These are phyloP conservation scores for Hoplodrina blanda DNA, from an alignment of 2,888 invertebrate species.

Conservation along the genomic window DNA sequence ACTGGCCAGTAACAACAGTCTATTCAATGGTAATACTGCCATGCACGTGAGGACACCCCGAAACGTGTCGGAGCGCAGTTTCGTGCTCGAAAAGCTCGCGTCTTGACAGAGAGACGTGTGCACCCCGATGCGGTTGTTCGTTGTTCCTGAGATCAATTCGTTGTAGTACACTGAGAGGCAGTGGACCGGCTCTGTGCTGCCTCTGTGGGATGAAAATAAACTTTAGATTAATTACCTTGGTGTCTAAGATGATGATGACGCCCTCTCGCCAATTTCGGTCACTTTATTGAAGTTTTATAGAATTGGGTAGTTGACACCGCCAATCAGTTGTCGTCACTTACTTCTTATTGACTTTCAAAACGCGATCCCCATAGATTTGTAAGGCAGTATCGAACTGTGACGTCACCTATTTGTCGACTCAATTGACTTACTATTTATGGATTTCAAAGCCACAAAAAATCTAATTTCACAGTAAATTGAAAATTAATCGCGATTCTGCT, in stretches of 20 bases:
- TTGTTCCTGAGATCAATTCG: constrained; percentile 97
- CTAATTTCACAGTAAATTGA: too few relatives aligned
- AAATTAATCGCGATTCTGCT: too few relatives aligned
- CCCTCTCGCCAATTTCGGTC: too few relatives aligned
- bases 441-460: too few relatives aligned
- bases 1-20: constrained; percentile 96
- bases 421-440: too few relatives aligned
- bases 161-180: constrained; percentile 95
- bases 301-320: too few relatives aligned
- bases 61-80: constrained; percentile 96
- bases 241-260: background rate
- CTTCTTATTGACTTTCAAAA: too few relatives aligned
- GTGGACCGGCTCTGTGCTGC: constrained; percentile 97
- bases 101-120: constrained; percentile 93
- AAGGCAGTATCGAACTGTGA: too few relatives aligned
- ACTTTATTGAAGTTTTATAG: too few relatives aligned
- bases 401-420: too few relatives aligned
- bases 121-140: constrained; percentile 97
- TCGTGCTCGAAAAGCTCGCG: constrained; percentile 95
- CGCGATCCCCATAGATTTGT: too few relatives aligned
- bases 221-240: constrained; percentile 2
- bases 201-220: constrained; percentile 88
- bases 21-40: constrained; percentile 97
- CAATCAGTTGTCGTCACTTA: too few relatives aligned
- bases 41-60: constrained; percentile 97